Conservation (phyloP, 2,113 vertebrate species). For the Chroicocephalus ridibundus region DNA sequence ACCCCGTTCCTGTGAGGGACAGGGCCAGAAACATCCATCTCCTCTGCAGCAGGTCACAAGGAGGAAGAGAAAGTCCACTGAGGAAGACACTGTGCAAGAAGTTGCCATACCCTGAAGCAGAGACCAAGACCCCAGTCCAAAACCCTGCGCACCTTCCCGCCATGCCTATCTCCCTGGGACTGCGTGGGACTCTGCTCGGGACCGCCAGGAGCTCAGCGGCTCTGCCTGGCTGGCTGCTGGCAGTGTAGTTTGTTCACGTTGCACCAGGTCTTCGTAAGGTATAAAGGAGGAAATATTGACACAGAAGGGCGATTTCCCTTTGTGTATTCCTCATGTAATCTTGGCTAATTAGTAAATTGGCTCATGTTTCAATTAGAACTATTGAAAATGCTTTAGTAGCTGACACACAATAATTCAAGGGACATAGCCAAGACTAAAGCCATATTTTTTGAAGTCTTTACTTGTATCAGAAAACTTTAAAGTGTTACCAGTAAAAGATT, state of each 20-base stretch:
- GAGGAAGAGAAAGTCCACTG: fast-evolving
- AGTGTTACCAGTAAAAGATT: background rate
- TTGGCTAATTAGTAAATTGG: slow-evolving; percentile 56
- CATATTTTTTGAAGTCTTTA: background rate
- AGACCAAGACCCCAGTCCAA: background rate
- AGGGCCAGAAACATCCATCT: background rate
- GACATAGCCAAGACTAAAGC: slow-evolving; percentile 9
- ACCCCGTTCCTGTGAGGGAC: background rate
- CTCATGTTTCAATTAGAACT: slow-evolving; percentile 49
- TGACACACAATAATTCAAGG: slow-evolving; percentile 39
- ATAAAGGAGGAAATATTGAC: slow-evolving; percentile 28
- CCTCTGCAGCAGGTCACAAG: background rate
- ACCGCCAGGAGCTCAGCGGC: background rate
- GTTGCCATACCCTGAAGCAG: fast-evolving
- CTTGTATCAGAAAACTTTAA: background rate
- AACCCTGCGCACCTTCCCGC: background rate
- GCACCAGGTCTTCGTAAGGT: background rate
- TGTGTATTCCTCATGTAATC: slow-evolving; percentile 28
- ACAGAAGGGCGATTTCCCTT: slow-evolving; percentile 12
- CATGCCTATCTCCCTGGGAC: background rate
- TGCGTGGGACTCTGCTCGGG: background rate
- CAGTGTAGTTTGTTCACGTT: background rate
- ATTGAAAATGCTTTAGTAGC: slow-evolving; percentile 47
- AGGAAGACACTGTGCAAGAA: background rate
- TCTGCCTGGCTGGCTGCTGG: background rate